Evolutionary conservation across 1,140 invertebrate genomes (phyloP), one percentile per base, ranked within the genome.

Genomic region (Trachymyrmex cornetzi): DNA sequence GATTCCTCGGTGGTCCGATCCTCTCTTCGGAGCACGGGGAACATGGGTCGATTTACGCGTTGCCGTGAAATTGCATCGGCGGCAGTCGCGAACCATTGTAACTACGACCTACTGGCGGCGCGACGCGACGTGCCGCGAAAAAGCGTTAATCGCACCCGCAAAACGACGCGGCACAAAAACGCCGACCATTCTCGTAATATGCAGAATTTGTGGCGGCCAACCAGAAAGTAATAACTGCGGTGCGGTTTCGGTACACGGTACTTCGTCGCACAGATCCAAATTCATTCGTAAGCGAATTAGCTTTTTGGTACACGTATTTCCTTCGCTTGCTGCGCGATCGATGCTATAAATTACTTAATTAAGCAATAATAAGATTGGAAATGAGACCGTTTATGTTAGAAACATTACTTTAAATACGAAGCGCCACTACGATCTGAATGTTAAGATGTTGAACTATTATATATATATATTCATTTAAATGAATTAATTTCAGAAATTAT

Each of bases 1-100:
- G 16, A 88, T 87, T 87, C 38, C 30, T 82, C 64, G 55, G 38
- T 59, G 66, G 53, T 11, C 1, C 50, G 66, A 57, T 82, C 22
- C 12, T 59, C 34, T 53, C 53, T 30, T 64, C 14, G 19, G 12
- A 3, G 64, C 34, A 38, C 34, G 19, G 48, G 44, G 3, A 85
- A 87, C 55, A n/a, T 27, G 38, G 24, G 24, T 55, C 86, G 63
- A 88, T 88, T 87, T 87, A 87, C 79, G 66, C 55, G 64, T 44
- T 55, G 24, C 57, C 72, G 66, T 38, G 85, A 79, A 55, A 75
- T 30, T 61, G 66, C 34, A 24, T 74, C 24, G 19, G 50, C 38
- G 44, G 63, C 44, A 72, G 63, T 72, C 63, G 48, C 71, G 27
- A 50, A 53, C 22, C 67, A 50, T 67, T 66, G 44, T 57, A 57